Base-by-base conservation (phyloP, 2,888 invertebrate species). In the Danaus chrysippus region DNA sequence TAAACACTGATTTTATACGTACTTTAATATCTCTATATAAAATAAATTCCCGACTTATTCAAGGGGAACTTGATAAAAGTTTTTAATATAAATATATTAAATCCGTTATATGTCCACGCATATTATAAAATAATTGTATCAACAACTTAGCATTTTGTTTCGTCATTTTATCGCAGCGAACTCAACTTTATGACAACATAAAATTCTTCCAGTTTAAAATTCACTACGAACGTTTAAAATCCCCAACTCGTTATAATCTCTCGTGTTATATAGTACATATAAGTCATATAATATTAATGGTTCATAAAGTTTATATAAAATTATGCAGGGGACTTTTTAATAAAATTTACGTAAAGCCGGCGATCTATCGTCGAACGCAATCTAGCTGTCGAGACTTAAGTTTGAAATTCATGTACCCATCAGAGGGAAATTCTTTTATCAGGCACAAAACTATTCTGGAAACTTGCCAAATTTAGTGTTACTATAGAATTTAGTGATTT, bases 331-430 rank as follows among this genome's bases (percentile, higher is more conserved):
- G 59, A 49, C 10, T 62, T 58, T 64, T 65, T 65, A 63, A 65
- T 65, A 63, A 63, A 63, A 65, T 42, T 42, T 41, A 17, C 34
- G 13, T 52, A 60, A 62, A 58, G 55, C 43, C 10, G 19, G 52
- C 62, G 44, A 60, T 65, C 59, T 49, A 52, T 62, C 65, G 60
- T 57, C 52, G 56, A 41, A 46, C 56, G 63, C 64, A 66, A 66
- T 65, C 61, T 62, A 63, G 58, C 42, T 56, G 69, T 68, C 69
- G 66, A 67, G 64, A 69, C 64, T 64, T 67, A 67, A 71, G 69
- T 72, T 73, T 73, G 70, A 67, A 70, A 72, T 73, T 71, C 67
- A 72, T 70, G 71, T 73, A 75, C 75, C 73, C 75, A 72, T 73
- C 70, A 67, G 69, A 70, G 66, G 59, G 63, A 44, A 64, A 67